phyloP scores from a whole-genome alignment of 1,140 invertebrate genomes.

The Oncopeltus fasciatus region DNA sequence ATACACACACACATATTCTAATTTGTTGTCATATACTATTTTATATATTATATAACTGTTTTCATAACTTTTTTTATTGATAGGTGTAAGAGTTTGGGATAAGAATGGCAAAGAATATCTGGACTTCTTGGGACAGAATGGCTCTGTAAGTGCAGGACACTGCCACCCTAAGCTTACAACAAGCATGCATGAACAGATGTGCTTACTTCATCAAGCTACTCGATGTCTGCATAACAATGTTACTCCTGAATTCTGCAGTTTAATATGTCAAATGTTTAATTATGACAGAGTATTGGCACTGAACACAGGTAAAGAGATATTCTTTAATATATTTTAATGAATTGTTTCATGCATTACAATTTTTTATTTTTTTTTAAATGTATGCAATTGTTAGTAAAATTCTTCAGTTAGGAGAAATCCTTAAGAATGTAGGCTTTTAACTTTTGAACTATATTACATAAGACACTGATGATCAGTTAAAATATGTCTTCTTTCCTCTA shows the following conservation, averaged over 20 bases:
- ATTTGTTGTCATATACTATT: background rate
- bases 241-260: conserved; percentile 60
- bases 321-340: too few species aligned
- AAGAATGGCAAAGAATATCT: conserved; percentile 60
- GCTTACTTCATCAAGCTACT: conserved; percentile 54
- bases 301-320: conserved; percentile 68
- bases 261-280: conserved; percentile 49
- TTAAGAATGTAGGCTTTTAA: too few species aligned
- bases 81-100: conserved; percentile 62
- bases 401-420: too few species aligned
- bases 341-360: too few species aligned
- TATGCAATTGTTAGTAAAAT: too few species aligned
- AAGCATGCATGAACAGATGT: conserved; percentile 41
- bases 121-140: conserved; percentile 66
- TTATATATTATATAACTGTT: background rate
- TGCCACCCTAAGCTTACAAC: conserved; percentile 60
- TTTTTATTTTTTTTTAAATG: too few species aligned
- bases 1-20: background rate
- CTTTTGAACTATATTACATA: too few species aligned
- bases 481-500: too few species aligned
- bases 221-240: conserved; percentile 59
- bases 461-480: too few species aligned
- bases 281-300: conserved; percentile 68
- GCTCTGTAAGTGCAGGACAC: conserved; percentile 69
- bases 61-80: conserved; percentile 13